Conservation (phyloP, 2,113 vertebrate genomes). For the Martes martes region DNA sequence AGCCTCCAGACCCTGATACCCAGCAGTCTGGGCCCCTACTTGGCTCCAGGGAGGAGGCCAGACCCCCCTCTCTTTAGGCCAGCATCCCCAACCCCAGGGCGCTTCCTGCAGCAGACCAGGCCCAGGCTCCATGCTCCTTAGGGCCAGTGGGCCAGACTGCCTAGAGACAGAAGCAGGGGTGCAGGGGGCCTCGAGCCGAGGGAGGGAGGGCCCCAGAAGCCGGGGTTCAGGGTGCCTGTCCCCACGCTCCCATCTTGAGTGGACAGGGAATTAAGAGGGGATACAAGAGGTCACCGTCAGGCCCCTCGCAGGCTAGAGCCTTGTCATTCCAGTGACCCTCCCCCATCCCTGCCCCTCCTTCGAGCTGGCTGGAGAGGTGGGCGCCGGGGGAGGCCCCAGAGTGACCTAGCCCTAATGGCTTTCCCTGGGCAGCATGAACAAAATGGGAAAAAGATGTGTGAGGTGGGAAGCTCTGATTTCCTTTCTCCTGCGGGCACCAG, state of each 20-base stretch:
- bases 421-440: slow-evolving; percentile 34
- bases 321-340: slow-evolving; percentile 62
- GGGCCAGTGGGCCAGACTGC: background rate
- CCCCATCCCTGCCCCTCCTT: background rate
- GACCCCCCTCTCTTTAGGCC: background rate
- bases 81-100: background rate
- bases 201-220: background rate
- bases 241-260: background rate
- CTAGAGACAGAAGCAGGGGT: background rate
- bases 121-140: background rate
- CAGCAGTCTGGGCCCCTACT: background rate
- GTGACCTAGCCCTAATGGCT: slow-evolving; percentile 50
- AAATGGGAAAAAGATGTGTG: slow-evolving; percentile 72
- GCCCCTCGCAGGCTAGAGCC: background rate
- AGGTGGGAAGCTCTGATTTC: slow-evolving; percentile 65
- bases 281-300: background rate
- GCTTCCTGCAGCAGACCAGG: background rate
- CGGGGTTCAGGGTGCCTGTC: background rate
- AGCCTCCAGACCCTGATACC: background rate
- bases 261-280: background rate
- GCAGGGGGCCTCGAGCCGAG: background rate
- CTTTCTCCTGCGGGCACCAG: slow-evolving; percentile 33
- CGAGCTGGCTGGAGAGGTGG: background rate
- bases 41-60: background rate
- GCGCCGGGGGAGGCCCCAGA: background rate